Conservation (phyloP, 2,113 vertebrate species). For the Solenodon paradoxus region DNA sequence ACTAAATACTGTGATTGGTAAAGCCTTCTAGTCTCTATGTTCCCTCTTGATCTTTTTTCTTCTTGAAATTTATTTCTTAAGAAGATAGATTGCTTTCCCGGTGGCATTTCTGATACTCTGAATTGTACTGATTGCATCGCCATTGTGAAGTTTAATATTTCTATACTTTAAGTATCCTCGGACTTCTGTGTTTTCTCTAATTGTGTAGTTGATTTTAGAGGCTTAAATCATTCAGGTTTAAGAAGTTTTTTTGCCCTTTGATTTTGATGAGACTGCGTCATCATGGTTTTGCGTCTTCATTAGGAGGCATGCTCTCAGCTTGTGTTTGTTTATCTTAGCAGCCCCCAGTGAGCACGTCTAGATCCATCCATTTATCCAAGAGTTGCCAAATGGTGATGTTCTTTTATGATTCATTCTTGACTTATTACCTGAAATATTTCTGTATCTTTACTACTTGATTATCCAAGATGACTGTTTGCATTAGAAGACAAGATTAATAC, state of each 20-base stretch:
- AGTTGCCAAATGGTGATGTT: not conserved
- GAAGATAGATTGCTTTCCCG: not conserved
- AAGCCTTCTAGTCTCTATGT: not conserved
- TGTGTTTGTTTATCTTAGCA: not conserved
- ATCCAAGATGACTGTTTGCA: not conserved
- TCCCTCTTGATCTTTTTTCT: not conserved
- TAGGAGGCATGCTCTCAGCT: not conserved
- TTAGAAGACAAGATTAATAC: not conserved
- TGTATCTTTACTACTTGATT: not conserved
- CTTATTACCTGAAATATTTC: not conserved
- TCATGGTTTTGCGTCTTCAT: not conserved
- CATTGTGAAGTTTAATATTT: not conserved
- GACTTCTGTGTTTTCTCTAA: not conserved
- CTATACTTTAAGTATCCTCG: not conserved
- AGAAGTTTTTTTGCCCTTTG: not conserved
- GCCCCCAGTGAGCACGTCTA: not conserved
- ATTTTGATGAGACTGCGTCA: not conserved
- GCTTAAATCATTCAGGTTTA: not conserved
- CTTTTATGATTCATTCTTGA: conserved; percentile 2
- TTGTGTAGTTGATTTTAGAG: conserved; percentile 13
- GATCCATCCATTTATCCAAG: conserved; percentile 8
- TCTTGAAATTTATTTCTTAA: not conserved
- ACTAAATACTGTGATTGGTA: not conserved
- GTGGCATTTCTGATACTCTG: not conserved
- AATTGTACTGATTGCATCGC: not conserved